Percentiles rank a stretch among this genome's conserved stretches.
phyloP scores from a whole-genome alignment of 1,140 invertebrate genomes.

The Varroa destructor region DNA sequence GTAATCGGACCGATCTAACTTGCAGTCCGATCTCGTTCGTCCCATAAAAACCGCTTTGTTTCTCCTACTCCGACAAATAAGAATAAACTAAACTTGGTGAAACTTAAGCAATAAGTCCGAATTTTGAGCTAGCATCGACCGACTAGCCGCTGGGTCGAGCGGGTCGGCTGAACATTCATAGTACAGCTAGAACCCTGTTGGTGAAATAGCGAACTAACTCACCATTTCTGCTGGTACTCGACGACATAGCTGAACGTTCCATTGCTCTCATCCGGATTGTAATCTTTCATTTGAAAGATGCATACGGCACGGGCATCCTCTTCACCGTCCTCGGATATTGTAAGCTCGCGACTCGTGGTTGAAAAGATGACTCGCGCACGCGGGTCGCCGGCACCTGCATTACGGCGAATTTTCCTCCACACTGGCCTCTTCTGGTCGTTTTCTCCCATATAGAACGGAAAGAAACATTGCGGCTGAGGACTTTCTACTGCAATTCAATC shows the following conservation, averaged over 20 bases:
- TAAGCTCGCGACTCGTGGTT: conserved; percentile 1
- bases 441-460: conserved; percentile 14
- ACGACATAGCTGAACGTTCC: conserved; percentile 25
- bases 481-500: conserved; percentile 18
- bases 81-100: no score
- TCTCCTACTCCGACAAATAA: no score
- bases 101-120: no score
- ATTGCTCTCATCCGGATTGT: conserved; percentile 17
- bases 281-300: conserved; percentile 3
- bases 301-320: conserved; percentile 6
- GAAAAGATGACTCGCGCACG: neutral
- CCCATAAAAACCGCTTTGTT: no score
- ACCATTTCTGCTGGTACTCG: conserved; percentile 27
- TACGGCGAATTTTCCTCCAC: neutral
- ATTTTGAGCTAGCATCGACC: no score
- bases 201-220: neutral
- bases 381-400: neutral
- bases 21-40: no score
- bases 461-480: conserved; percentile 6
- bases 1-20: no score
- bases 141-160: no score
- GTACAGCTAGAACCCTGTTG: no score
- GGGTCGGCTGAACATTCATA: no score
- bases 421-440: conserved; percentile 15
- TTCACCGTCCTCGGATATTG: conserved; percentile 11